Conservation (phyloP, 2,797 vertebrate genomes). For the Mormyrus hasselquistii region DNA sequence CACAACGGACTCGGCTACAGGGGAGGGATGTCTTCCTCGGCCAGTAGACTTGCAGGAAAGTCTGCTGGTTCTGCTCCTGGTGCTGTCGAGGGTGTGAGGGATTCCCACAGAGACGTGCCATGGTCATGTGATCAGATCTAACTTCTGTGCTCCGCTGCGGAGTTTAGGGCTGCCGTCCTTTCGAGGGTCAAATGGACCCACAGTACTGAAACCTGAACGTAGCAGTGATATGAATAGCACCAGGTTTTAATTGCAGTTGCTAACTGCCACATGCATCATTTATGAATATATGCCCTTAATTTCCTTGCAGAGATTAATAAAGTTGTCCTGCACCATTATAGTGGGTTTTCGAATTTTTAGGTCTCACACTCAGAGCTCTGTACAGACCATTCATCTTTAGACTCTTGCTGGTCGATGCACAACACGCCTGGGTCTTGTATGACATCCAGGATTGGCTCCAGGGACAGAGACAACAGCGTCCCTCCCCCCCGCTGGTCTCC, state of each 20-base stretch:
- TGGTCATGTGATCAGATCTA: background rate
- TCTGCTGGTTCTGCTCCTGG: background rate
- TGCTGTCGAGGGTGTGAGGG: background rate
- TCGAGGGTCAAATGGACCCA: background rate
- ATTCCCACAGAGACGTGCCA: background rate
- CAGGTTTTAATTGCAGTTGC: background rate
- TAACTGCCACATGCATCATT: slow-evolving; percentile 4
- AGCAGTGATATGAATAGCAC: background rate
- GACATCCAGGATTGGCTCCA: background rate
- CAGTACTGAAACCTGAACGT: background rate
- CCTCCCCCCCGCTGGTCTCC: background rate
- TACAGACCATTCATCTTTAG: background rate
- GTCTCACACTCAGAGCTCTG: background rate
- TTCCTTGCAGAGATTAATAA: background rate
- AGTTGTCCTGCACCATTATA: background rate
- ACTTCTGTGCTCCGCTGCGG: background rate
- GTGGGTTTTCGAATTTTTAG: slow-evolving; percentile 13
- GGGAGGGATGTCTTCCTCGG: background rate
- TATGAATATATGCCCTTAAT: background rate
- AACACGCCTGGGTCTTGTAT: background rate
- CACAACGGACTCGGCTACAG: background rate
- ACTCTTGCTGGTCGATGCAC: background rate
- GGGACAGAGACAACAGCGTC: background rate
- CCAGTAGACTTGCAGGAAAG: background rate
- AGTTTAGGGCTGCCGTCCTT: background rate